phyloP scores from a whole-genome alignment of 2,113 vertebrate species.

The Paramormyrops kingsleyae region DNA sequence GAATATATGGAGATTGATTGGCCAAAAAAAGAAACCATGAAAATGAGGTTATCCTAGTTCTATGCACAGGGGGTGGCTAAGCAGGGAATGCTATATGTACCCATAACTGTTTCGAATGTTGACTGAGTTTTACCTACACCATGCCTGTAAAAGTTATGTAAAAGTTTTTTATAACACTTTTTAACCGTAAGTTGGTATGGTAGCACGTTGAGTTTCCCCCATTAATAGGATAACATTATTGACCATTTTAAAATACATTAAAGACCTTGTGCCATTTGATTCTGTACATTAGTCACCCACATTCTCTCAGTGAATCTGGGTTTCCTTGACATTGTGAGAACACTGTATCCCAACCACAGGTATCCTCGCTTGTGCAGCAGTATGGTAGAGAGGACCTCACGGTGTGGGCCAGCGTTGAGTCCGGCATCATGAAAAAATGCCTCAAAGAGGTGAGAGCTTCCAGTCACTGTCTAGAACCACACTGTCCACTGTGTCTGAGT shows the following conservation, averaged over 20 bases:
- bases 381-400: slow-evolving; percentile 67
- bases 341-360: slow-evolving; percentile 38
- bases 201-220: not conserved
- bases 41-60: not conserved
- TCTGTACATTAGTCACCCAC: not conserved
- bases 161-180: not conserved
- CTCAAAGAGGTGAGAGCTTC: slow-evolving; percentile 47
- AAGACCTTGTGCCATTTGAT: not conserved
- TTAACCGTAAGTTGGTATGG: not conserved
- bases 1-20: not conserved
- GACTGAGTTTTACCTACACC: not conserved
- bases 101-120: not conserved
- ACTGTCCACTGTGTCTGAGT: slow-evolving; percentile 10
- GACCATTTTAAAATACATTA: not conserved
- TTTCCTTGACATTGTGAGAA: not conserved
- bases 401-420: slow-evolving; percentile 66
- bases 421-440: slow-evolving; percentile 62
- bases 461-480: not conserved
- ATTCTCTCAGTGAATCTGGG: not conserved
- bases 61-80: no score
- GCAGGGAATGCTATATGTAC: not conserved
- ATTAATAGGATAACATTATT: not conserved
- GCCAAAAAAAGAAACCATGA: not conserved
- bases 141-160: not conserved
- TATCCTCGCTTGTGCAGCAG: slow-evolving; percentile 60